Percentiles rank a stretch among this genome's conserved stretches.
These are phyloP conservation scores for Zaprionus camerounensis DNA, from an alignment of 1,140 invertebrate species.

Conservation along the genomic window DNA sequence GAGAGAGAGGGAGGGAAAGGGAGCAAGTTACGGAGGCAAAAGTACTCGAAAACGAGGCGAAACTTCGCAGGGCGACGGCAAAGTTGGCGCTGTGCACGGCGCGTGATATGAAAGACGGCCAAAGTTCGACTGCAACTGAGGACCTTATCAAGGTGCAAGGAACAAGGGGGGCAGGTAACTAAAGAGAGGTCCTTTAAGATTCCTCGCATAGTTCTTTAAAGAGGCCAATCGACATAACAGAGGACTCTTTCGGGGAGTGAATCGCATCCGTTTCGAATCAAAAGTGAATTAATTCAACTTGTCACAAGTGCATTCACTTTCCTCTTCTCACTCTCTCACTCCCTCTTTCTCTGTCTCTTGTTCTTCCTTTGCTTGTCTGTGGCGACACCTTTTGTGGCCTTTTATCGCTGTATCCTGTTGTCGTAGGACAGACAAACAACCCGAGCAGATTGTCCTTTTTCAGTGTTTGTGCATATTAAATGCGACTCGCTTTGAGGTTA, in stretches of 20 bases:
- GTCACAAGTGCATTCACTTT: slow-evolving; percentile 43
- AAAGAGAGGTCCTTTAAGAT: slow-evolving; percentile 27
- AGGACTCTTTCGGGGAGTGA: background rate
- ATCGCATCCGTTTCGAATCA: slow-evolving; percentile 45
- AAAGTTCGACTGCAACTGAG: slow-evolving; percentile 58
- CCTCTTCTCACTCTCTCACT: background rate
- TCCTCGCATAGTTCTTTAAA: slow-evolving; percentile 27
- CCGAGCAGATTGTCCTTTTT: slow-evolving; percentile 65
- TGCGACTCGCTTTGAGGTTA: slow-evolving; percentile 59
- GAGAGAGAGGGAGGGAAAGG: background rate
- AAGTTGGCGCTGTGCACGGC: slow-evolving; percentile 61
- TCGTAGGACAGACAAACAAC: slow-evolving; percentile 46
- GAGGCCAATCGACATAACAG: slow-evolving; percentile 41
- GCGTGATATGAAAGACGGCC: slow-evolving; percentile 75
- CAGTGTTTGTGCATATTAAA: slow-evolving; percentile 64
- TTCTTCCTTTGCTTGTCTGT: slow-evolving; percentile 11
- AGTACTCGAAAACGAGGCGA: slow-evolving; percentile 43
- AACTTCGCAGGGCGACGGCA: slow-evolving; percentile 55
- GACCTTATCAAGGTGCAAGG: slow-evolving; percentile 35
- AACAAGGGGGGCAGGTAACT: background rate
- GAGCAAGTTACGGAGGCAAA: background rate
- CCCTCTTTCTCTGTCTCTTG: background rate
- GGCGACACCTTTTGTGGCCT: slow-evolving; percentile 36
- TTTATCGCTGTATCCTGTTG: slow-evolving; percentile 22
- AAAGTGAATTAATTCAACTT: slow-evolving; percentile 62